Evolutionary conservation across 2,113 vertebrate genomes (phyloP).

Genomic region (Cololabis saira): DNA sequence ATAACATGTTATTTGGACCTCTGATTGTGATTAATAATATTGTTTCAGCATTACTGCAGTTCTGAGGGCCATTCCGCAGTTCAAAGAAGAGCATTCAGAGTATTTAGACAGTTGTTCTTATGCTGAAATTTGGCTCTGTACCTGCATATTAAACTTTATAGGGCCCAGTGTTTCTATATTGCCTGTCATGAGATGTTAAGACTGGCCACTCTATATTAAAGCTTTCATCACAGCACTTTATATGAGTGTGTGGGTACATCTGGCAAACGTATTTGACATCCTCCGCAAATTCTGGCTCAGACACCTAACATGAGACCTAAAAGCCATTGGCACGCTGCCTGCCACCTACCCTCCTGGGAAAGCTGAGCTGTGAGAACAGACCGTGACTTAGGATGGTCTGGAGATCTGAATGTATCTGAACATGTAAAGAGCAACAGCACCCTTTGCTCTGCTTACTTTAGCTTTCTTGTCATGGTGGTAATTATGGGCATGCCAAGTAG

Average conservation of each 20-base stretch:
- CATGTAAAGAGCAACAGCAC: background rate
- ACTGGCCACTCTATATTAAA: constrained; percentile 74
- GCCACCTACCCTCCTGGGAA: constrained; percentile 54
- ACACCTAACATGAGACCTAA: constrained; percentile 60
- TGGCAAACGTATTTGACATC: constrained; percentile 72
- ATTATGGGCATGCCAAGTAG: too few species aligned
- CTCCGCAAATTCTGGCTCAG: constrained; percentile 49
- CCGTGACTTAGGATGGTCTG: constrained; percentile 18
- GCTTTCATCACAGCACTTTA: constrained; percentile 74
- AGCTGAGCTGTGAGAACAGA: constrained; percentile 30
- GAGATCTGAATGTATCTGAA: constrained; percentile 3
- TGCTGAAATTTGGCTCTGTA: constrained; percentile 57
- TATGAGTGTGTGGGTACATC: constrained; percentile 75
- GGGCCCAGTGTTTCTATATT: constrained; percentile 71
- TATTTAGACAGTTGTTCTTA: constrained; percentile 42
- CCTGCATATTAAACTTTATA: constrained; percentile 77
- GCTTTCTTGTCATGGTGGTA: constrained; percentile 53
- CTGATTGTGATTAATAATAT: too few species aligned
- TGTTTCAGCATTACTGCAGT: too few species aligned
- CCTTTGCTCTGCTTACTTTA: constrained; percentile 57
- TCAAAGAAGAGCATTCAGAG: constrained; percentile 25
- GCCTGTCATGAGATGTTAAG: constrained; percentile 74
- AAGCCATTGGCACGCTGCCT: constrained; percentile 49
- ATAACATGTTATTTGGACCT: background rate
- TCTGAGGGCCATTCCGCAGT: constrained; percentile 11